phyloP scores from a whole-genome alignment of 2,113 vertebrate species.

The Hippopotamus amphibius region DNA sequence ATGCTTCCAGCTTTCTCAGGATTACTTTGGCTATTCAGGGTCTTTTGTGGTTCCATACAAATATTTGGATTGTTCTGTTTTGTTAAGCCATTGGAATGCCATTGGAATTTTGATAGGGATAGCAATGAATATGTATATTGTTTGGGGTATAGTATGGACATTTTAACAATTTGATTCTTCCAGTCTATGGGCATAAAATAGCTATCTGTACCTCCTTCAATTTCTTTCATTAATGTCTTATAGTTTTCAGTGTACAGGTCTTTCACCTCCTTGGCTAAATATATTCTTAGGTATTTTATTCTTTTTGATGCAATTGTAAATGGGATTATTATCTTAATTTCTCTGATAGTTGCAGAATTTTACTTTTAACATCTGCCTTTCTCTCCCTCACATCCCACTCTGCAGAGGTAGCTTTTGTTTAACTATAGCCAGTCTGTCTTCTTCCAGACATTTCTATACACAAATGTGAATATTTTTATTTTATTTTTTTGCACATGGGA shows the following conservation, averaged over 20 bases:
- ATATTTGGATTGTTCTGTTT: background rate
- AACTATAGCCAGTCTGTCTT: background rate
- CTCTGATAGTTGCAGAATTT: background rate
- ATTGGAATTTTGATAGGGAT: background rate
- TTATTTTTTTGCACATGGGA: background rate
- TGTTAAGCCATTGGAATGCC: background rate
- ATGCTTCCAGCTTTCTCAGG: background rate
- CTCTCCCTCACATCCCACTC: background rate
- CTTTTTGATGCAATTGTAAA: background rate
- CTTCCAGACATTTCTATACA: background rate
- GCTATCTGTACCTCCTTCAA: background rate
- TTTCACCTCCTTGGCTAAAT: conserved; percentile 10
- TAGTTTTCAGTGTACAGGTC: background rate
- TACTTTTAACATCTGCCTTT: background rate
- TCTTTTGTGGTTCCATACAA: background rate
- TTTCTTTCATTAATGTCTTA: background rate
- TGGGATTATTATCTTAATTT: background rate
- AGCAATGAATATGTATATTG: background rate
- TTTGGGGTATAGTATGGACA: background rate
- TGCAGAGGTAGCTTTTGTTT: conserved; percentile 15
- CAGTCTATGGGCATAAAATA: background rate
- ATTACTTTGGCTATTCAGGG: background rate
- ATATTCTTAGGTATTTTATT: background rate
- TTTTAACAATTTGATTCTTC: conserved; percentile 12
- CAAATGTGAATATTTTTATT: background rate